Conservation (phyloP, 2,888 invertebrate genomes). For the Orchesella flavescens region DNA sequence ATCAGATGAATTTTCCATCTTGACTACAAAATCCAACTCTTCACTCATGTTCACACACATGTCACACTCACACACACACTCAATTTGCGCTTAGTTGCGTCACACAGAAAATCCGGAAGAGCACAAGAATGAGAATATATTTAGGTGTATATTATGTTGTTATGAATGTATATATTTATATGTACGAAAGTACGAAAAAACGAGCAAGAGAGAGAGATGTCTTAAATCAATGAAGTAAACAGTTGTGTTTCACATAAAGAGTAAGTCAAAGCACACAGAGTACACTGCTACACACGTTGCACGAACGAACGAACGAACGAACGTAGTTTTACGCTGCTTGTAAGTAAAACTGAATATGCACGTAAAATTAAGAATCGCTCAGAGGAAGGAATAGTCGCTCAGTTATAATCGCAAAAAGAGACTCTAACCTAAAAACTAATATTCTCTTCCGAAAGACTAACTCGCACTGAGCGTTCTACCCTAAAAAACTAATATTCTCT, state of each 20-base stretch:
- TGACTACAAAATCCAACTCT: conserved; percentile 72
- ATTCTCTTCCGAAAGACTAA: no score
- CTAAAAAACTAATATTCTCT: no score
- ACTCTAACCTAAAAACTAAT: no score
- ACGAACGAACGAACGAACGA: no score
- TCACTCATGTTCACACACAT: conserved; percentile 71
- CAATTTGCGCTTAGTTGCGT: conserved; percentile 14
- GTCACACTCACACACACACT: conserved; percentile 58
- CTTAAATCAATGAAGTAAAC: not conserved
- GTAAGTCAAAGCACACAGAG: not conserved
- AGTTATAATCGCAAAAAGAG: no score
- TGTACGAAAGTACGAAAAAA: not conserved
- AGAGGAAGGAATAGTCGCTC: no score
- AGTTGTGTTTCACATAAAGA: not conserved
- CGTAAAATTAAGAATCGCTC: no score
- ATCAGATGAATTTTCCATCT: conserved; percentile 72
- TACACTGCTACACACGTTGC: not conserved
- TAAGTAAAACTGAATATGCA: no score
- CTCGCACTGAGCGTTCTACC: no score
- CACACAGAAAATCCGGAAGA: conserved; percentile 23
- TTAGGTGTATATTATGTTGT: not conserved
- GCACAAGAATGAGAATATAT: conserved; percentile 1
- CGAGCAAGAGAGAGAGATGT: not conserved
- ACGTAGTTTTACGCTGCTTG: no score
- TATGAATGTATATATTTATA: not conserved